Base-by-base conservation (phyloP, 2,113 vertebrate species). In the Urocitellus parryii region DNA sequence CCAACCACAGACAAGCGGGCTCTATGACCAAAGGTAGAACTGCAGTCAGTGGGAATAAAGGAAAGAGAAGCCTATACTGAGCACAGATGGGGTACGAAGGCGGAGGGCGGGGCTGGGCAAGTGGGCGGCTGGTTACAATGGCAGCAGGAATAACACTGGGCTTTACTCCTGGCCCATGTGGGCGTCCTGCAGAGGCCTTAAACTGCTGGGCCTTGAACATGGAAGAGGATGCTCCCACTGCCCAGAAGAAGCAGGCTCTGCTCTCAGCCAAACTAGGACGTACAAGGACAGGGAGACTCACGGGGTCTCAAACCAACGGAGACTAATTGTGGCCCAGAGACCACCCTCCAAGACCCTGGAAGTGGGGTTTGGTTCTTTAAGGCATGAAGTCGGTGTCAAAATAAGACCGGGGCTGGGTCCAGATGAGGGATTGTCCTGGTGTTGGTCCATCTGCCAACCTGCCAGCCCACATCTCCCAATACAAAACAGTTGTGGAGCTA, bases 161-260 rank as follows among this genome's bases (percentile, higher is more conserved):
- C 96, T 96, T 97, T 96, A 96, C 96, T 95, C 77, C 63, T 27
- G 67, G 93, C 73, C 94, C 39, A 32, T 0, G 29, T 87, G 76
- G 90, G 91, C 0, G 10, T 65, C 76, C 39, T 42, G n/a, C 37
- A 83, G 73, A 92, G 89, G 37, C 94, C n/a, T 9, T 4, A 72
- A 92, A 90, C 73, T 13, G 5, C 37, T 4, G 53, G 45, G 86
- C n/a, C 91, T 45, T 81, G 65, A 96, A 80, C 65, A 39, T 9
- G 24, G 80, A 51, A 77, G 22, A 77, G 58, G 58, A 48, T 39
- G 25, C 27, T 2, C 0, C 27, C 10, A 51, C 2, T 42, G 29
- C 94, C 18, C 0, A 24, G 34, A 39, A 92, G 5, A 18, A 85
- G 73, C 51, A 91, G 80, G 48, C 67, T 91, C 78, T 82, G 86